Base-by-base conservation (phyloP, 2,888 invertebrate species). In the Dryobota labecula region DNA sequence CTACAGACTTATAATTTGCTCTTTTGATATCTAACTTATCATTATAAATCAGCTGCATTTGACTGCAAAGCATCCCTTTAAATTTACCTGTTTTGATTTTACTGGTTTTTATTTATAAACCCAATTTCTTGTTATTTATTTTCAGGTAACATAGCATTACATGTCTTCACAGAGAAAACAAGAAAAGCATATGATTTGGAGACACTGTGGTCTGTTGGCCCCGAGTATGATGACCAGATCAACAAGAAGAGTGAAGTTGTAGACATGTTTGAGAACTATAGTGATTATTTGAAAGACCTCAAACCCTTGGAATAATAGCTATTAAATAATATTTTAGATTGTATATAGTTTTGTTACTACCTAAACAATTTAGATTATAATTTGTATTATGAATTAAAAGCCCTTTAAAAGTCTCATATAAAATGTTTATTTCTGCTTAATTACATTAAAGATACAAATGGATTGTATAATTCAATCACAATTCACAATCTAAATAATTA, bases 71-170 rank as follows among this genome's bases (percentile, higher is more conserved):
- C 20, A 41, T 27, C 13, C 27, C 8, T 27, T 27, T 41, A 13
- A 41, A 45, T 27, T 20, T 27, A 41, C 13, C 43, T 27, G 4
- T 43, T 45, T 45, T 24, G 36, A 38, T 18, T 57, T 38, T 24
- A 38, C 38, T 9, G 9, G 36, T 18, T 38, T 57, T 4, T 11
- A 43, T 60, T 41, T 27, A 8, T n/a, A 8, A n/a, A 38, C 4
- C 8, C 2, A 51, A 9, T 27, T 13, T 20, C 4, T 1, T 20
- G 2, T 41, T n/a, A 61, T 30, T 30, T 0, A 30, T 56, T 96
- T 96, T 47, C 93, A 98, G 99, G 98, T 77, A 99, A 99, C 90
- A 99, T 99, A 86, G 98, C 98, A 7, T 93, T 99, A 45, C 99
- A 99, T 89, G 97, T 99, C 83, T 98, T 99, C 92, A 97, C 97